Percentiles rank a stretch among this genome's conserved stretches.
Conservation (phyloP, 2,113 vertebrate species). For the Hippocampus abdominalis region DNA sequence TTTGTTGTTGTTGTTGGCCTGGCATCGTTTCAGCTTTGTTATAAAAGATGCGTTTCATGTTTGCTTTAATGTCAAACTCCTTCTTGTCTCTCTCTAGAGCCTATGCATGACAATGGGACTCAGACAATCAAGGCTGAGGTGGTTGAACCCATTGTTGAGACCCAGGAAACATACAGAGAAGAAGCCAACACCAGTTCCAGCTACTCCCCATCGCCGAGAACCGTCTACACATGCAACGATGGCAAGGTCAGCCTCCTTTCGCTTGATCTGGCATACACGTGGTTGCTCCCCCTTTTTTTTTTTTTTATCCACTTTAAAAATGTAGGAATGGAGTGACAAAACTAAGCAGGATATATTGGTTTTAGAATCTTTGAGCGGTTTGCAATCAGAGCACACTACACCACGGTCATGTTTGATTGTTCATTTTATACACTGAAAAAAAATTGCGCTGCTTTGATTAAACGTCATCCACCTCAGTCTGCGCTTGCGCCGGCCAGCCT, state of each 20-base stretch:
- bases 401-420: too few relatives aligned
- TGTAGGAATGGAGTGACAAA: not conserved
- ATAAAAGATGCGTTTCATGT: not conserved
- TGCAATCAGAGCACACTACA: too few relatives aligned
- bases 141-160: conserved; percentile 74
- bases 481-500: not conserved
- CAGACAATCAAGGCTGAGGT: conserved; percentile 82
- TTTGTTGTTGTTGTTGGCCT: not conserved
- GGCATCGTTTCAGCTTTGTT: not conserved
- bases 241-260: conserved; percentile 67
- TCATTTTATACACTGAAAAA: too few relatives aligned
- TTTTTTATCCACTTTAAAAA: conserved; percentile 6
- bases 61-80: not conserved
- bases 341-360: not conserved
- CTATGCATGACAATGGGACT: conserved; percentile 80
- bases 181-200: conserved; percentile 81
- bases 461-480: too few relatives aligned
- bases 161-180: conserved; percentile 73
- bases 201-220: conserved; percentile 76
- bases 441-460: too few relatives aligned
- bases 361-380: too few relatives aligned
- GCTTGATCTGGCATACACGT: not conserved
- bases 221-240: conserved; percentile 78
- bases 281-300: not conserved
- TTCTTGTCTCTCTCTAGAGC: conserved; percentile 61